Evolutionary conservation across 2,113 vertebrate species (phyloP), one percentile per base, ranked within the genome.

Genomic region (Marmota flaviventris): DNA sequence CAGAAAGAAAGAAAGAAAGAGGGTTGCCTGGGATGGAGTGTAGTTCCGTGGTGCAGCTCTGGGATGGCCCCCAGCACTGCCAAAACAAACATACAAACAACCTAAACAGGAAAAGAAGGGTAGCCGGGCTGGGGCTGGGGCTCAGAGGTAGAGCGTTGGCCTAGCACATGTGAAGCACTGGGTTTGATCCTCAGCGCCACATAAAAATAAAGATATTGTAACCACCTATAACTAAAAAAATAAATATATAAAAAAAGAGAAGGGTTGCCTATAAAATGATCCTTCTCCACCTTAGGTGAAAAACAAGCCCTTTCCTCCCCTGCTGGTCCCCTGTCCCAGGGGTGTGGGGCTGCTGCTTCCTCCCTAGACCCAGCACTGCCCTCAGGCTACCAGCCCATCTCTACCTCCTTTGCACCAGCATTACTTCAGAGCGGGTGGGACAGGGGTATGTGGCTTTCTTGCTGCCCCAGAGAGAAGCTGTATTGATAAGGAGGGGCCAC

Each of bases 211-310:
- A 51, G 48, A 51, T 51, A 51, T 51, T 13, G 48, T 51, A 13
- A 13, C 12, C 48, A 51, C 48, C 12, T 51, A 51, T 51, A 51
- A 51, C 48, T 51, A 51, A 51, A 51, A 51, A 51, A 51, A 51
- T 51, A 51, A 51, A 51, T 51, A 51, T 51, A 12, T 51, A 12
- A 51, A 51, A 51, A 51, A 51, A 51, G 12, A 51, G 48, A 51
- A 51, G 32, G 72, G 4, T 29, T 45, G 11, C 53, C 34, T 81
- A 29, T 42, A 85, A 81, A 79, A 22, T 48, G 75, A 63, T 42
- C 24, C 24, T 92, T 96, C 76, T 91, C n/a, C 39, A 95, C n/a
- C 72, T 13, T 75, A 63, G 29, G 32, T 48, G 72, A 72, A 56
- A 85, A 91, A 9, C 20, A 75, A 63, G 58, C 61, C n/a, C 27